Evolutionary conservation across 1,140 invertebrate species (phyloP), one percentile per base, ranked within the genome.

Genomic region (Calliphora vicina): DNA sequence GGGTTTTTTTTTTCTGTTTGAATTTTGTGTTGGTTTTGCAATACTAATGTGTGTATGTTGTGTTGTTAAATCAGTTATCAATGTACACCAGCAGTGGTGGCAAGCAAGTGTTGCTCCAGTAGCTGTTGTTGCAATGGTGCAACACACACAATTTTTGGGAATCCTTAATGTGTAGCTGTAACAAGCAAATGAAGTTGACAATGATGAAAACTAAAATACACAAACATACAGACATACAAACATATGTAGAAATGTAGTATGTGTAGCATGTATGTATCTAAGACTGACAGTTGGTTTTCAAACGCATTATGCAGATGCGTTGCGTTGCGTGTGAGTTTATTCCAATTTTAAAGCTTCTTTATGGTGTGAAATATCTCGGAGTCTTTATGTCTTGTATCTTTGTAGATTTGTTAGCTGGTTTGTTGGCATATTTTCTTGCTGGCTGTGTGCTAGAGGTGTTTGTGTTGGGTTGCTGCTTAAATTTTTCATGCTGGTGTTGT

Each of bases 191-290:
- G 61, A 67, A 67, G 61, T 67, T 67, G 61, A 67, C 61, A 67
- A 67, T 67, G 20, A 67, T 67, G 61, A 67, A 67, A 67, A 67
- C 61, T 67, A 23, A 67, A 20, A 67, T 67, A 20, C 61, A 67
- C 10, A 57, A 5, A 57, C 8, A 57, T 13, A 57, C 50, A 57
- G 6, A 57, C 15, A 57, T 17, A 57, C 17, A 57, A 3, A 15
- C 50, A 17, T n/a, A 57, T n/a, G n/a, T n/a, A n/a, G n/a, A n/a
- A n/a, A n/a, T n/a, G n/a, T n/a, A n/a, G n/a, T n/a, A n/a, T n/a
- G n/a, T n/a, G n/a, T n/a, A n/a, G n/a, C n/a, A n/a, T n/a, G n/a
- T n/a, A 61, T n/a, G 13, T n/a, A 61, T 23, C 61, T 67, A 67
- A 67, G 61, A 67, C 61, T 67, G 61, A 67, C 61, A 67, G 61